Percentiles rank a stretch among this genome's conserved stretches.
Evolutionary conservation across 2,888 invertebrate species (phyloP).

Genomic region (Conus canariensis): DNA sequence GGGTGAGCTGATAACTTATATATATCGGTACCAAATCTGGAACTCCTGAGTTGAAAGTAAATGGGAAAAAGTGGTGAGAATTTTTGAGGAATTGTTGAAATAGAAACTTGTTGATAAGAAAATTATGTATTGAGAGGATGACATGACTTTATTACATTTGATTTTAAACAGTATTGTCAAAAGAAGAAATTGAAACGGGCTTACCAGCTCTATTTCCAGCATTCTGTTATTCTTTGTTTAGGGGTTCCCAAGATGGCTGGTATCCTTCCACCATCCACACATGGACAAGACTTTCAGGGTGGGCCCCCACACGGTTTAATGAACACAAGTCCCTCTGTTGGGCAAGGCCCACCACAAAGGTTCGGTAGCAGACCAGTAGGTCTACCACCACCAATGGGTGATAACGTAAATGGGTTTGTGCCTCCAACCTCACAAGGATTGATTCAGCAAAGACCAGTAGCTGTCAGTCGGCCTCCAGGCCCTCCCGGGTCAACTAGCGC

Average conservation of each 20-base stretch:
- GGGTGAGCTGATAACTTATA: too few relatives aligned
- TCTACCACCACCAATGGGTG: constrained; percentile 25
- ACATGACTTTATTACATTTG: too few relatives aligned
- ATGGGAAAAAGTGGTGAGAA: too few relatives aligned
- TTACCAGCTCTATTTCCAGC: too few relatives aligned
- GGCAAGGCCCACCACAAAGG: constrained; percentile 28
- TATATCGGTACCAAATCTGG: too few relatives aligned
- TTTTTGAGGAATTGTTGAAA: too few relatives aligned
- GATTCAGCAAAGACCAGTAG: constrained; percentile 21
- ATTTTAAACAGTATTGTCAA: too few relatives aligned
- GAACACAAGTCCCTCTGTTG: constrained; percentile 36
- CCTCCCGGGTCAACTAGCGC: constrained; percentile 17
- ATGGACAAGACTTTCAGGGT: constrained; percentile 35
- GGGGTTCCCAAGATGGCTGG: constrained; percentile 31
- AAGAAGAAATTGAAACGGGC: too few relatives aligned
- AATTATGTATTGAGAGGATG: too few relatives aligned
- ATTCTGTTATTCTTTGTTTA: background rate
- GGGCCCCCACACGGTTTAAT: constrained; percentile 40
- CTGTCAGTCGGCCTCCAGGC: constrained; percentile 21
- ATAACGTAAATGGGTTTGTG: constrained; percentile 44
- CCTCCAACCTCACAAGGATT: constrained; percentile 35
- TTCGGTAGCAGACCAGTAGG: constrained; percentile 30
- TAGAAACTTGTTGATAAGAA: too few relatives aligned
- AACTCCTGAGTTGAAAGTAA: too few relatives aligned
- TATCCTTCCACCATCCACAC: constrained; percentile 35